Evolutionary conservation across 2,797 vertebrate genomes (phyloP).

Genomic region (Leptatherina wallacei): DNA sequence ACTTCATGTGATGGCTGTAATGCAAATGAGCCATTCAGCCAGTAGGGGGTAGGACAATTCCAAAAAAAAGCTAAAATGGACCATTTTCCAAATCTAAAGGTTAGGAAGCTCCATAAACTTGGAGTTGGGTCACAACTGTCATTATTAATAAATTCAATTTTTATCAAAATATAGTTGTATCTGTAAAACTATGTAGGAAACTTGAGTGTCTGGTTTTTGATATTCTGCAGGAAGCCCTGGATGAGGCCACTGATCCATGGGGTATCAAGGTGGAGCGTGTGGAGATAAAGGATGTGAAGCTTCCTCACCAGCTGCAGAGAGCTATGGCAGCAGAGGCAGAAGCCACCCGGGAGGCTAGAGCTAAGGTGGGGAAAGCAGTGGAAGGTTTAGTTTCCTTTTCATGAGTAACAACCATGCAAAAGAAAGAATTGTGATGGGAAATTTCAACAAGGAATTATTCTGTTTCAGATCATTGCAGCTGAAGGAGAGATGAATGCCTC

Average conservation of each 20-base stretch:
- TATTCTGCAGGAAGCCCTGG: conserved; percentile 72
- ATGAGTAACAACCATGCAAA: neutral
- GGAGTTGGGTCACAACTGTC: too few species aligned
- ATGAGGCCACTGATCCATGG: conserved; percentile 82
- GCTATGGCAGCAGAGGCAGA: conserved; percentile 87
- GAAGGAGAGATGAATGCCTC: conserved; percentile 86
- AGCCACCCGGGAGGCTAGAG: conserved; percentile 81
- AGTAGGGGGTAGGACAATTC: neutral
- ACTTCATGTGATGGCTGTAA: neutral
- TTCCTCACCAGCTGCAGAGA: conserved; percentile 83
- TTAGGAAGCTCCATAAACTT: neutral
- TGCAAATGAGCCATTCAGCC: neutral
- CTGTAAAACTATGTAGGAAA: neutral
- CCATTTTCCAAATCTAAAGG: neutral
- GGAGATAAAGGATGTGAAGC: conserved; percentile 85
- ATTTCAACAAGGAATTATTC: neutral
- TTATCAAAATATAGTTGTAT: neutral
- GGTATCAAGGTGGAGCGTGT: conserved; percentile 86
- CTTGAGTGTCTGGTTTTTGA: neutral
- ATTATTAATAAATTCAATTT: too few species aligned
- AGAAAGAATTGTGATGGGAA: neutral
- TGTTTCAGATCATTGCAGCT: conserved; percentile 81
- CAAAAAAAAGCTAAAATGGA: neutral
- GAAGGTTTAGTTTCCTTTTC: neutral
- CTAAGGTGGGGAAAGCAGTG: conserved; percentile 72